Conservation (phyloP, 2,888 invertebrate genomes). For the Digitonthophagus gazella region DNA sequence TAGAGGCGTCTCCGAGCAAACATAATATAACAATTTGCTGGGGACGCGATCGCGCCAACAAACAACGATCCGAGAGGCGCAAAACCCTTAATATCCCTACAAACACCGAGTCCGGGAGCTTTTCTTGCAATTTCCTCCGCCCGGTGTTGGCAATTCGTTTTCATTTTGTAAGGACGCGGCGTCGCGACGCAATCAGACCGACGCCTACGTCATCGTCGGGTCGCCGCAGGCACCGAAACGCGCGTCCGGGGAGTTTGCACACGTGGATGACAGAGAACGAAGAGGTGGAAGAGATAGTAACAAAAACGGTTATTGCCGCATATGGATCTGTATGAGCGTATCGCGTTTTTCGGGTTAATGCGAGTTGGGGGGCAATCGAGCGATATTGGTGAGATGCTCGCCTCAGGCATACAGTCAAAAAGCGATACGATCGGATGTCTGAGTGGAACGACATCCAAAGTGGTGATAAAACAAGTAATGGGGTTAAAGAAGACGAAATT, state of each 20-base stretch:
- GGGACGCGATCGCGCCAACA: constrained; percentile 2
- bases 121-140: background rate
- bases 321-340: background rate
- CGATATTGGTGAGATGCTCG: background rate
- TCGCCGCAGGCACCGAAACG: background rate
- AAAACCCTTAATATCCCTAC: background rate
- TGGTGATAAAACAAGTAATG: background rate
- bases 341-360: background rate
- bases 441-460: background rate
- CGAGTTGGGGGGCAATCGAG: background rate
- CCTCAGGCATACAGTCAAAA: background rate
- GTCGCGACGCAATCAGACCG: background rate
- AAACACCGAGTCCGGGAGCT: background rate
- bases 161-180: background rate
- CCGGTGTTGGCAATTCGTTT: background rate
- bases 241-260: background rate
- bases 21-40: constrained; percentile 28
- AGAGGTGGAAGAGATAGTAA: background rate
- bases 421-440: background rate
- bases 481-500: background rate
- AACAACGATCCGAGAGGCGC: constrained; percentile 15
- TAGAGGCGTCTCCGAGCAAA: constrained; percentile 23
- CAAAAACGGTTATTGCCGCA: background rate
- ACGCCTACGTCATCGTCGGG: background rate
- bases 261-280: background rate